Base-by-base conservation (phyloP, 2,797 vertebrate species). In the Glyptemys insculpta region DNA sequence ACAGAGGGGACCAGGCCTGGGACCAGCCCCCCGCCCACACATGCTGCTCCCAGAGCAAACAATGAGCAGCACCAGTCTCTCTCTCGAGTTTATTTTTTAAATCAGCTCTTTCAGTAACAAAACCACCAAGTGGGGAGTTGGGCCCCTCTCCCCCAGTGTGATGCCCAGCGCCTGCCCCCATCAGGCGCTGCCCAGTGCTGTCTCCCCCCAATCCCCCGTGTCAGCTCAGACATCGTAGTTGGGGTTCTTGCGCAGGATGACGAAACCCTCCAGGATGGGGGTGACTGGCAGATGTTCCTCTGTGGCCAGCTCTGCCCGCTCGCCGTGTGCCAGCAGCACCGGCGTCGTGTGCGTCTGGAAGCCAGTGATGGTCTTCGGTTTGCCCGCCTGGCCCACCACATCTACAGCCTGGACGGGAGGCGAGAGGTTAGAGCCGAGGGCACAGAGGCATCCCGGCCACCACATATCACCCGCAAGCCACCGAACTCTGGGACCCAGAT, bases 281-380 rank as follows among this genome's bases (percentile, higher is more conserved):
- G 99, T 99, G 97, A 99, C 99, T 0, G 99, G 99, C 92, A 99
- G 94, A 4, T 99, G 99, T 97, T 99, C 99, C 96, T 99, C 99
- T 1, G 99, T 99, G 90, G 99, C 99, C 97, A 99, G 98, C 96
- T 99, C 99, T 3, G 99, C 99, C 91, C 99, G 97, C 93, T 99
- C 99, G 4, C 99, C 99, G 0, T 99, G 99, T 1, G 99, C 99
- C 98, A 99, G 96, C 96, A 99, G 95, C 96, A 99, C 99, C 0
- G 99, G 99, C 0, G 99, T 99, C 57, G 99, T 99, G 97, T 99
- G 99, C 37, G 99, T 99, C 98, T 99, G 99, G 98, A 99, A 99
- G 81, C 99, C 99, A 1, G 99, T 99, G 98, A 99, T 99, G 87
- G 99, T 99, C 97, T 99, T 99, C n/a, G 99, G 99, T 93, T 99